Conservation (phyloP, 2,113 vertebrate genomes). For the Butorides virescens region DNA sequence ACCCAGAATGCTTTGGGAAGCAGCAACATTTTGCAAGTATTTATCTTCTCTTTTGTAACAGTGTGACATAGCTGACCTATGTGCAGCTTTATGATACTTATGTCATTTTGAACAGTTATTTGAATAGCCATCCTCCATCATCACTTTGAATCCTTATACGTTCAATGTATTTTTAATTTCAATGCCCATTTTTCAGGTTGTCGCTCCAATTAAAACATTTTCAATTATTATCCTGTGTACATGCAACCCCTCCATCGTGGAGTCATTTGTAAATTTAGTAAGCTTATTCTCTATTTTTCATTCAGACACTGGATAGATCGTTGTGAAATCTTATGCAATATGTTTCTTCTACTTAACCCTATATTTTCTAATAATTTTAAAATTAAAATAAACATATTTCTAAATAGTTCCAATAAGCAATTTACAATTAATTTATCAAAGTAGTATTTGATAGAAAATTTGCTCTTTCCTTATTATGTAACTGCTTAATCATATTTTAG, state of each 20-base stretch:
- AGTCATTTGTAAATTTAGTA: not conserved
- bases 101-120: not conserved
- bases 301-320: not conserved
- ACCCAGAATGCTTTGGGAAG: not conserved
- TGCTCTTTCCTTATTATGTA: not conserved
- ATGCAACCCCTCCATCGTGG: not conserved
- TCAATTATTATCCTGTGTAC: not conserved
- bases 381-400: not conserved
- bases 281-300: not conserved
- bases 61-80: not conserved
- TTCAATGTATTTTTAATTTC: not conserved
- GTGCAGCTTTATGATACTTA: not conserved
- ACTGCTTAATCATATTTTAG: conserved; percentile 11
- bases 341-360: not conserved
- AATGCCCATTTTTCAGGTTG: not conserved
- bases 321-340: not conserved
- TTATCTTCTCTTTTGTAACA: not conserved
- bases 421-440: conserved; percentile 24
- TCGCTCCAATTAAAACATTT: not conserved
- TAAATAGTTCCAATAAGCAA: not conserved
- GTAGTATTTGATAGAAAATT: not conserved
- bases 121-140: not conserved
- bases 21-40: not conserved
- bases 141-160: not conserved
- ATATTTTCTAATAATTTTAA: not conserved